Evolutionary conservation across 2,888 invertebrate genomes (phyloP).

Genomic region (Cataglyphis altisquamis): DNA sequence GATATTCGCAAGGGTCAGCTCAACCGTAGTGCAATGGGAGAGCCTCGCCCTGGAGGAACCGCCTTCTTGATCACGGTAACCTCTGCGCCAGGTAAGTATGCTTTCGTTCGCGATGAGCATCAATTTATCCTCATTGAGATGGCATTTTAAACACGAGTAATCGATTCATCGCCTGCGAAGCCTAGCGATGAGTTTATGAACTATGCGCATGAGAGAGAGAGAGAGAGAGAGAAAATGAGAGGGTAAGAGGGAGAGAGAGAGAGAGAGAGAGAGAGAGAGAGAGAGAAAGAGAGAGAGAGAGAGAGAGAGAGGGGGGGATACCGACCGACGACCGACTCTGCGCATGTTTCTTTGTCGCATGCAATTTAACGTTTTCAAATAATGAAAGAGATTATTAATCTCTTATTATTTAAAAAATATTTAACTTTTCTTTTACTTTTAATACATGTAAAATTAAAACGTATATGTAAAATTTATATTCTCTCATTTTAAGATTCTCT

Average conservation of each 20-base stretch:
- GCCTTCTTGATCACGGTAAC: constrained; percentile 86
- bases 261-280: too few species aligned
- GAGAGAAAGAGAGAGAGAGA: too few species aligned
- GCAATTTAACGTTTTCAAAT: neutral
- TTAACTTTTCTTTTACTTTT: neutral
- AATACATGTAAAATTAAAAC: neutral
- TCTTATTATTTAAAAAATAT: neutral
- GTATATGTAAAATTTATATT: neutral
- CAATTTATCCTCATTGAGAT: neutral
- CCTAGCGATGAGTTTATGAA: neutral
- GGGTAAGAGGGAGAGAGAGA: neutral
- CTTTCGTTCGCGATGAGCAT: constrained; percentile 46
- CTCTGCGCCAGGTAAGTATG: constrained; percentile 88
- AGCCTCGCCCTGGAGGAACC: constrained; percentile 79
- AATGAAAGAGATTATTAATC: neutral
- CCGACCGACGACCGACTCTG: neutral
- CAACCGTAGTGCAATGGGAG: constrained; percentile 81
- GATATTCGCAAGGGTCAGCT: constrained; percentile 87
- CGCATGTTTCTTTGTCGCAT: neutral
- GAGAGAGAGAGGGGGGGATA: neutral
- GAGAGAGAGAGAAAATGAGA: too few species aligned
- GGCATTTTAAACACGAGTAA: constrained; percentile 6
- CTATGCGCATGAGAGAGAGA: neutral
- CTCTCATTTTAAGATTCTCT: neutral
- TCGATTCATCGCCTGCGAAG: neutral